A percentile compares a stretch with the other conserved stretches of the same genome.
Conservation (phyloP, 2,113 vertebrate species). For the Gobio gobio region DNA sequence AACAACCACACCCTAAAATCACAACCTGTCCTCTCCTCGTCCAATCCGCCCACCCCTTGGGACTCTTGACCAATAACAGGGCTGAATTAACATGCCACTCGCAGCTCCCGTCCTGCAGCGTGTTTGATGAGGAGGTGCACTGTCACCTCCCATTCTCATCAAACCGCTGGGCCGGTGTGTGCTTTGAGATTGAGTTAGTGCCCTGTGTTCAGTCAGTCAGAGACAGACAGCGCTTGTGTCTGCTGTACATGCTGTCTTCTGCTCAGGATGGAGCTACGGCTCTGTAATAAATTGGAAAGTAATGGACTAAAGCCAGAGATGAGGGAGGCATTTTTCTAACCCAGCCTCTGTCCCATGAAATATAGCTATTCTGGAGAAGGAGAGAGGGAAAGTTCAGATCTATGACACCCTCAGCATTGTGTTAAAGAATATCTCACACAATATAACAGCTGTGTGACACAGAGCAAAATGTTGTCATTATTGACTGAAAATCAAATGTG, state of each 20-base stretch:
- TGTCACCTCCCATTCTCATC: slow-evolving; percentile 48
- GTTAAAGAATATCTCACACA: neutral
- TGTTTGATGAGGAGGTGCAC: slow-evolving; percentile 44
- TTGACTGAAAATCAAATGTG: neutral
- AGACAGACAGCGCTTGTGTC: neutral
- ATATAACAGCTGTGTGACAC: neutral
- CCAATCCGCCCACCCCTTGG: neutral
- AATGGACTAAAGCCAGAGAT: slow-evolving; percentile 34
- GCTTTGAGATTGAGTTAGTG: slow-evolving; percentile 49
- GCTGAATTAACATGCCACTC: slow-evolving; percentile 20
- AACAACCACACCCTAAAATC: slow-evolving; percentile 23
- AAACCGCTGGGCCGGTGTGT: slow-evolving; percentile 11
- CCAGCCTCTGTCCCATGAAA: slow-evolving; percentile 13
- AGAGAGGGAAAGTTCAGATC: slow-evolving; percentile 10
- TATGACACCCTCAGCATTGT: neutral
- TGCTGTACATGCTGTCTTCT: slow-evolving; percentile 27
- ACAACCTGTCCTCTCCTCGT: neutral
- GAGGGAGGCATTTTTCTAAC: slow-evolving; percentile 22
- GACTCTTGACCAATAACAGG: slow-evolving; percentile 23
- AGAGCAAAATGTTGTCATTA: neutral
- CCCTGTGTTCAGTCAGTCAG: slow-evolving; percentile 31
- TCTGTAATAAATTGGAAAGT: slow-evolving; percentile 44
- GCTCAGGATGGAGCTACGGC: neutral
- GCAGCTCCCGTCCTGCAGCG: neutral
- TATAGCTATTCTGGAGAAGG: slow-evolving; percentile 20